Conservation (phyloP, 2,888 invertebrate genomes). For the Dioctria rufipes region DNA sequence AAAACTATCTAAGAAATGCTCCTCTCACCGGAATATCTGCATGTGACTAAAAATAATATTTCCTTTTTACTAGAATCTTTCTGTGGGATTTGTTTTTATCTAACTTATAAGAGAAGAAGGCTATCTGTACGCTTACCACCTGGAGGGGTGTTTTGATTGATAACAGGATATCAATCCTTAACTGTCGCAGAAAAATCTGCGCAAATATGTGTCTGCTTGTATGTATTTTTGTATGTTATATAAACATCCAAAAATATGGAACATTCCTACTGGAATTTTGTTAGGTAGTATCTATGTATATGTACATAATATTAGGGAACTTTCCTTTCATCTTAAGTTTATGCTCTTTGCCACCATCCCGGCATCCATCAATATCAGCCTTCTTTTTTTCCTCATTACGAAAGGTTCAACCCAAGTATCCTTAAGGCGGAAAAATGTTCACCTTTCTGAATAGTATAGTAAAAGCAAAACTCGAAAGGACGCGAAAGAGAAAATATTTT, state of each 20-base stretch:
- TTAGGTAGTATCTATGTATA: too few relatives aligned
- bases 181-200: background rate
- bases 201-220: too few relatives aligned
- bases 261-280: too few relatives aligned
- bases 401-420: background rate
- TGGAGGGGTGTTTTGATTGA: slow-evolving; percentile 32
- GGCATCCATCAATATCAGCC: background rate
- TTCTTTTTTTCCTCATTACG: background rate
- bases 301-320: too few relatives aligned
- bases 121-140: background rate
- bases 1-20: too few relatives aligned
- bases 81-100: too few relatives aligned
- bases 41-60: too few relatives aligned
- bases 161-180: slow-evolving; percentile 20
- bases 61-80: too few relatives aligned
- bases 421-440: background rate
- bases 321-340: background rate
- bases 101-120: background rate
- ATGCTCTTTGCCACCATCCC: background rate
- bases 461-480: too few relatives aligned
- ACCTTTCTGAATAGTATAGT: background rate
- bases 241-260: too few relatives aligned
- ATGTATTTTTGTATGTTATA: too few relatives aligned
- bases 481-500: background rate
- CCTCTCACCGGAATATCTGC: too few relatives aligned